Evolutionary conservation across 2,888 invertebrate genomes (phyloP).

Genomic region (Abscondita cerata): DNA sequence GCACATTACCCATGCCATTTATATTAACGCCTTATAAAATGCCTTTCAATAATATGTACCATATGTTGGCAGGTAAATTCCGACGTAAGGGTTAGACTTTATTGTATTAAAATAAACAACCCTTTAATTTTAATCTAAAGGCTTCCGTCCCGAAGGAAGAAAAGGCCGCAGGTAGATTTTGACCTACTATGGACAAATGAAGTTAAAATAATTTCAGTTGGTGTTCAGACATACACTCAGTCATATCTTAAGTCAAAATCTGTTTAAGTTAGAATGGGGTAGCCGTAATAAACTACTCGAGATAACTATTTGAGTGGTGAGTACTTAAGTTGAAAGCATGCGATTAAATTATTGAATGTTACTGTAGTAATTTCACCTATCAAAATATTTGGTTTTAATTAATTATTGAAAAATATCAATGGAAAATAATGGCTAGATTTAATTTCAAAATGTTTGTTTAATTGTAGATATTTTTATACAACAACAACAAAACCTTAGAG

Average conservation of each 20-base stretch:
- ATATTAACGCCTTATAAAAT: conserved; percentile 6
- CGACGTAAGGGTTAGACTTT: conserved; percentile 46
- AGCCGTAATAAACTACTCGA: not conserved
- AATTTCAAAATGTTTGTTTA: too few species aligned
- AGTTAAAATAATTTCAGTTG: conserved; percentile 56
- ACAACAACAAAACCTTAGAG: too few species aligned
- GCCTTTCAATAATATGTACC: conserved; percentile 47
- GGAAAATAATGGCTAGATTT: too few species aligned
- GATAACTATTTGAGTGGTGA: conserved; percentile 9
- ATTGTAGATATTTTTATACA: too few species aligned
- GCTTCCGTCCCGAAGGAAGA: conserved; percentile 56
- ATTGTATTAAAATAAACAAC: conserved; percentile 55
- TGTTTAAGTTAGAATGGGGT: conserved; percentile 13
- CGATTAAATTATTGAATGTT: too few species aligned
- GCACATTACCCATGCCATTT: not conserved
- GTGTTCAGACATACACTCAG: conserved; percentile 53
- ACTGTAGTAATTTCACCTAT: too few species aligned
- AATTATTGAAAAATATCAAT: too few species aligned
- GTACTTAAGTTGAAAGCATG: not conserved
- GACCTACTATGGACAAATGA: conserved; percentile 46
- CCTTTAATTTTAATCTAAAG: conserved; percentile 51
- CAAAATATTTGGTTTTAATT: too few species aligned
- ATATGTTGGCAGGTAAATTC: conserved; percentile 57
- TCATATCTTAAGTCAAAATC: conserved; percentile 36
- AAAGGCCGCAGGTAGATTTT: conserved; percentile 58